Evolutionary conservation across 2,113 vertebrate genomes (phyloP).

Genomic region (Casuarius casuarius): DNA sequence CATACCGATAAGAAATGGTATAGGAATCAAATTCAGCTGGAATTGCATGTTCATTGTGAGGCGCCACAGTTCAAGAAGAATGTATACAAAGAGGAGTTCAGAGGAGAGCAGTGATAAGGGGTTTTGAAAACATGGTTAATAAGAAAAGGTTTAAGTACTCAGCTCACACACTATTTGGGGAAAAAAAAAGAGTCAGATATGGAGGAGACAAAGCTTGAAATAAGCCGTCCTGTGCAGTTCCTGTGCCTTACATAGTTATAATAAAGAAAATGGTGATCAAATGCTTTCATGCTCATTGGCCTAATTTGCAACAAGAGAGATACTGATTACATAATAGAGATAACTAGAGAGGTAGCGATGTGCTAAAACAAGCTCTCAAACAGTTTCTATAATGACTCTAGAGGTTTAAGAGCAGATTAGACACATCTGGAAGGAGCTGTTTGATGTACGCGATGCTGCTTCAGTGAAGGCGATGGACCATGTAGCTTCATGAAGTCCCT

Average conservation of each 20-base stretch:
- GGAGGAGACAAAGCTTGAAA: background rate
- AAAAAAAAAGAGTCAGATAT: background rate
- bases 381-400: background rate
- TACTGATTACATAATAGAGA: background rate
- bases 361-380: background rate
- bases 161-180: background rate
- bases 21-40: background rate
- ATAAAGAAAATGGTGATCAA: background rate
- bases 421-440: background rate
- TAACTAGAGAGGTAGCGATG: background rate
- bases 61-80: background rate
- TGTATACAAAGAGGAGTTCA: background rate
- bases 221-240: background rate
- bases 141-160: background rate
- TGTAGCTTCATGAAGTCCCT: rapidly evolving
- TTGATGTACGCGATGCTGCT: background rate
- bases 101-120: background rate
- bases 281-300: background rate
- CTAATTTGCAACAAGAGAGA: background rate
- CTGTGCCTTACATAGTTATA: background rate
- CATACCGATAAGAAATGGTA: background rate
- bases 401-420: background rate
- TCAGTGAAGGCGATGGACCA: background rate
- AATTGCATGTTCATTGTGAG: background rate
- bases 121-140: background rate